These are phyloP conservation scores for Trypoxylus dichotomus DNA, from an alignment of 1,140 invertebrate species.

Conservation along the genomic window DNA sequence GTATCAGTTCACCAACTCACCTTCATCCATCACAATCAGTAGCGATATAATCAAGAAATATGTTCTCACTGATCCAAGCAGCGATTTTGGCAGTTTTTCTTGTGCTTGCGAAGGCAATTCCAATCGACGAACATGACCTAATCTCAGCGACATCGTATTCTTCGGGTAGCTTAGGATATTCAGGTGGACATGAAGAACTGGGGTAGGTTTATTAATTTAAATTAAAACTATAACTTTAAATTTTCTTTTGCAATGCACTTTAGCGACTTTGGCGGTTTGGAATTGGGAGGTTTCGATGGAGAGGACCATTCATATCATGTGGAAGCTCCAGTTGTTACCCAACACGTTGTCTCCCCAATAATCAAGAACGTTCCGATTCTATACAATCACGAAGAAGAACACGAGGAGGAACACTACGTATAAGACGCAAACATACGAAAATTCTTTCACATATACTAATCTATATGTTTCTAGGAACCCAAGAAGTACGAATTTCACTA, in stretches of 20 bases:
- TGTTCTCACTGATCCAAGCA: neutral
- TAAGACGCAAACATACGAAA: neutral
- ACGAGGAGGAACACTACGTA: neutral
- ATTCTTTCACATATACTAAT: neutral
- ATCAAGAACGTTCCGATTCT: neutral
- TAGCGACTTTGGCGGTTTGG: neutral
- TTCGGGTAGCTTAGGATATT: neutral
- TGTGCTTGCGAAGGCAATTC: neutral
- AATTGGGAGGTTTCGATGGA: neutral
- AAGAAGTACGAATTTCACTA: slow-evolving; percentile 21
- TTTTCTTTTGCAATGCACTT: no score
- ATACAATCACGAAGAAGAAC: neutral
- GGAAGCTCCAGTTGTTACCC: neutral
- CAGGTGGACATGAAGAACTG: neutral
- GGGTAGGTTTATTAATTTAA: neutral
- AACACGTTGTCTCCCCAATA: no score
- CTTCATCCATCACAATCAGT: neutral
- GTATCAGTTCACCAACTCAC: neutral
- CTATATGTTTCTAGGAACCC: neutral
- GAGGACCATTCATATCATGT: neutral
- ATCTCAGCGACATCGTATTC: neutral
- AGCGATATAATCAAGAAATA: neutral
- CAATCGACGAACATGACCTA: neutral
- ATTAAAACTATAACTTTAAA: neutral
- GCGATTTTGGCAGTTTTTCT: neutral